phyloP scores from a whole-genome alignment of 2,797 vertebrate genomes.

The Linurgus olivaceus region DNA sequence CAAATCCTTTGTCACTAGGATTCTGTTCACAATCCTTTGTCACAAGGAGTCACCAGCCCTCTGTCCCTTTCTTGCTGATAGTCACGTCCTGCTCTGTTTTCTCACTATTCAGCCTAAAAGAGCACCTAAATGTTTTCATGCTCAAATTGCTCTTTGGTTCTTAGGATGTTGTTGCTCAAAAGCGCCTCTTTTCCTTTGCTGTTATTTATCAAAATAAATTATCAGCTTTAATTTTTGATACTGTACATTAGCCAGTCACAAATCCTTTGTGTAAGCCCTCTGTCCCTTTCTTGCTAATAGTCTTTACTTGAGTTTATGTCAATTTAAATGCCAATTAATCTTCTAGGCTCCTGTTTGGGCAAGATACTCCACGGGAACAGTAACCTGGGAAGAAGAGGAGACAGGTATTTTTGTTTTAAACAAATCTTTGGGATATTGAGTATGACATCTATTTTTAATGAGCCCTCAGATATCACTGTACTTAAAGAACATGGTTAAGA shows the following conservation, averaged over 20 bases:
- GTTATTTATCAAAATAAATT: not conserved
- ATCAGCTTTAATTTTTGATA: accelerated
- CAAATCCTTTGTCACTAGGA: not conserved
- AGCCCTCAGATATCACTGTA: not conserved
- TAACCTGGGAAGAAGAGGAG: not conserved
- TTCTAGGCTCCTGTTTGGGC: not conserved
- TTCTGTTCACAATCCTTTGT: no score
- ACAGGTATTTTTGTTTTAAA: not conserved
- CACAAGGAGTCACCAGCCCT: not conserved
- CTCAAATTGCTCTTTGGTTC: accelerated
- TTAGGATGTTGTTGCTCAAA: not conserved
- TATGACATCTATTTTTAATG: accelerated
- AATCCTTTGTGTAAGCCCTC: not conserved
- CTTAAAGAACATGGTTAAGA: no score
- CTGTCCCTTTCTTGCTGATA: not conserved
- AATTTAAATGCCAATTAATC: not conserved
- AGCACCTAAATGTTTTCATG: accelerated
- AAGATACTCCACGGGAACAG: not conserved
- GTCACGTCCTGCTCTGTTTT: accelerated
- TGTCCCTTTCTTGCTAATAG: not conserved
- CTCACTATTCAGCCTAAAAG: accelerated
- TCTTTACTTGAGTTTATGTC: not conserved
- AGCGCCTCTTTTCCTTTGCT: accelerated
- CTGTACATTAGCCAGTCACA: accelerated
- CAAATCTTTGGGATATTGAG: not conserved